A percentile compares a stretch with the other conserved stretches of the same genome.
phyloP scores from a whole-genome alignment of 2,113 vertebrate genomes.

The Piaya cayana region DNA sequence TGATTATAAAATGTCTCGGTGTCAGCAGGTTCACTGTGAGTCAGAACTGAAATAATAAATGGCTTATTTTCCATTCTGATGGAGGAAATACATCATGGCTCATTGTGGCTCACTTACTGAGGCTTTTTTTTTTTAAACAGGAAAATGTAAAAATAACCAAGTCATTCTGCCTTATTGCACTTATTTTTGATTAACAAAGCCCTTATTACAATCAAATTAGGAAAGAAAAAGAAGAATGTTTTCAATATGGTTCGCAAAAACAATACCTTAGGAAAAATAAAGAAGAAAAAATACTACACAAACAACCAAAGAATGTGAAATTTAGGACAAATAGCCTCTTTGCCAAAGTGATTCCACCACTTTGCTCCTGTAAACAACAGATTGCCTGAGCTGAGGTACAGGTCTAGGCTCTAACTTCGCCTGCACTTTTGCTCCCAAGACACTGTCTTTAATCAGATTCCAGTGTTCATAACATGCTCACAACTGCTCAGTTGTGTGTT shows the following conservation, averaged over 20 bases:
- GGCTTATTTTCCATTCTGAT: constrained; percentile 92
- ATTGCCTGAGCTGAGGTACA: constrained; percentile 13
- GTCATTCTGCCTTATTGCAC: constrained; percentile 70
- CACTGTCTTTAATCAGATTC: not conserved
- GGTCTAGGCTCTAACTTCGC: not conserved
- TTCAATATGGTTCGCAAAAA: constrained; percentile 67
- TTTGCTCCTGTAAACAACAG: constrained; percentile 35
- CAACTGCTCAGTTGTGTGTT: not conserved
- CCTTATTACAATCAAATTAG: constrained; percentile 65
- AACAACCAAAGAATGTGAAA: constrained; percentile 58
- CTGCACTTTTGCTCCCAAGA: not conserved
- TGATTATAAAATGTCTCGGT: constrained; percentile 78
- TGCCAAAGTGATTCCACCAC: constrained; percentile 61
- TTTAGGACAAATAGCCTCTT: constrained; percentile 55
- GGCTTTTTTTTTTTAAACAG: constrained; percentile 84
- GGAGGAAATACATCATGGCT: constrained; percentile 97
- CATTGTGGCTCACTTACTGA: constrained; percentile 87
- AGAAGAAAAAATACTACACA: constrained; percentile 48
- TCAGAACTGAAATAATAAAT: constrained; percentile 93
- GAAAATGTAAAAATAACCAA: constrained; percentile 98
- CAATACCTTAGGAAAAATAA: constrained; percentile 63
- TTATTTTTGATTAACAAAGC: constrained; percentile 78
- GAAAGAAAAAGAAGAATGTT: constrained; percentile 63
- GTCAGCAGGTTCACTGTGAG: constrained; percentile 86
- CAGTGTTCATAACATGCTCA: not conserved